phyloP scores from a whole-genome alignment of 2,797 vertebrate species.

The Rhabdomys pumilio region DNA sequence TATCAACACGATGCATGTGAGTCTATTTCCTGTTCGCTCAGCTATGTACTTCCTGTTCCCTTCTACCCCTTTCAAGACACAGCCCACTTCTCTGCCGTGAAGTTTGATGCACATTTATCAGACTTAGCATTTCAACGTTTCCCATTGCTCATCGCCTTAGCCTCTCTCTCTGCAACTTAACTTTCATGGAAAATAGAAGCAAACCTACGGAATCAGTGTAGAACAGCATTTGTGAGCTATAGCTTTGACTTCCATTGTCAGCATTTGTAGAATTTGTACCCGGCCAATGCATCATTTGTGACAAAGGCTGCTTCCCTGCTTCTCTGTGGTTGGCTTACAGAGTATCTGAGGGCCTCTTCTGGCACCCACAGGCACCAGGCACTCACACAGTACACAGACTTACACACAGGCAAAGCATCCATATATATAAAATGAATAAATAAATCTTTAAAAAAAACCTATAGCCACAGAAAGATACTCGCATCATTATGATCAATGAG shows the following conservation, averaged over 20 bases:
- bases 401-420: background rate
- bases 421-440: background rate
- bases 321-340: background rate
- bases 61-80: background rate
- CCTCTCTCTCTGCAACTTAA: background rate
- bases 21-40: background rate
- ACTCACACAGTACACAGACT: background rate
- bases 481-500: background rate
- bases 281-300: background rate
- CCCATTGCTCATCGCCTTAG: slow-evolving; percentile 6
- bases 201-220: background rate
- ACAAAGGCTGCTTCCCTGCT: slow-evolving; percentile 6
- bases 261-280: background rate
- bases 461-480: background rate
- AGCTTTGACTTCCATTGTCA: background rate
- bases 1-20: background rate
- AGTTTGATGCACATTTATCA: slow-evolving; percentile 32
- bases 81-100: background rate
- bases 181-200: background rate
- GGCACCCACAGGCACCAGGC: background rate
- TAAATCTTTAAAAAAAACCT: background rate
- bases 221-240: background rate
- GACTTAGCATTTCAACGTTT: slow-evolving; percentile 35
- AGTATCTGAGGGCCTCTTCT: background rate
- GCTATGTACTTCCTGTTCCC: slow-evolving; percentile 16